Evolutionary conservation across 2,888 invertebrate species (phyloP).

Genomic region (Drosophila macrospina): DNA sequence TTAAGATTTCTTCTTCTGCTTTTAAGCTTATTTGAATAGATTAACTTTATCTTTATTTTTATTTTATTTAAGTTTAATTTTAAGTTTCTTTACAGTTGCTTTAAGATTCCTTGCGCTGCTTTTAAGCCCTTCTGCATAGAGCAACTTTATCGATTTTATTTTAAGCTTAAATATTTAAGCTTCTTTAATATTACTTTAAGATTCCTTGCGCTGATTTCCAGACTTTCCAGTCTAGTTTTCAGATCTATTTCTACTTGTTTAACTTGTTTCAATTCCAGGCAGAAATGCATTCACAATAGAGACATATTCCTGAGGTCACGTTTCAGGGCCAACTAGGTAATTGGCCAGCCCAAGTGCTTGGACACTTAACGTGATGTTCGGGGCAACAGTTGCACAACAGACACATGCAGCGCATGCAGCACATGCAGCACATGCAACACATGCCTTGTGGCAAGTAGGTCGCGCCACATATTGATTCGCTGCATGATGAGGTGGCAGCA

Average conservation of each 20-base stretch:
- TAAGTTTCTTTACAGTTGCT: no score
- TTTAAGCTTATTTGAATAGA: no score
- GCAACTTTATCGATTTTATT: no score
- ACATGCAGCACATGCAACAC: slow-evolving; percentile 9
- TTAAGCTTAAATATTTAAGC: no score
- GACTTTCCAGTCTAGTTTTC: neutral
- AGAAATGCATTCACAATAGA: neutral
- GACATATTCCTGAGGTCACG: slow-evolving; percentile 1
- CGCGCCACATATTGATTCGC: slow-evolving; percentile 5
- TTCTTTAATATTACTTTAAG: no score
- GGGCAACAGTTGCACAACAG: neutral
- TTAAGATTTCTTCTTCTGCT: no score
- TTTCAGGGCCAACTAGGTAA: slow-evolving; percentile 8
- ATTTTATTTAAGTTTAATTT: no score
- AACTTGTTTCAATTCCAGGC: neutral
- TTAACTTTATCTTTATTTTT: no score
- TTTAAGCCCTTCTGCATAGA: neutral
- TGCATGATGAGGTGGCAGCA: neutral
- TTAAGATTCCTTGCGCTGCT: no score
- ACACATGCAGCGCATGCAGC: slow-evolving; percentile 4
- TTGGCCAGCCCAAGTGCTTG: neutral
- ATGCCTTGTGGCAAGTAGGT: slow-evolving; percentile 11
- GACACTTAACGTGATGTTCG: neutral
- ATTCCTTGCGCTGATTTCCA: neutral
- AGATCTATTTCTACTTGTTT: neutral